Percentiles rank a stretch among this genome's conserved stretches.
These are phyloP conservation scores for Sebastes nivosus DNA, from an alignment of 2,797 vertebrate species.

Conservation along the genomic window DNA sequence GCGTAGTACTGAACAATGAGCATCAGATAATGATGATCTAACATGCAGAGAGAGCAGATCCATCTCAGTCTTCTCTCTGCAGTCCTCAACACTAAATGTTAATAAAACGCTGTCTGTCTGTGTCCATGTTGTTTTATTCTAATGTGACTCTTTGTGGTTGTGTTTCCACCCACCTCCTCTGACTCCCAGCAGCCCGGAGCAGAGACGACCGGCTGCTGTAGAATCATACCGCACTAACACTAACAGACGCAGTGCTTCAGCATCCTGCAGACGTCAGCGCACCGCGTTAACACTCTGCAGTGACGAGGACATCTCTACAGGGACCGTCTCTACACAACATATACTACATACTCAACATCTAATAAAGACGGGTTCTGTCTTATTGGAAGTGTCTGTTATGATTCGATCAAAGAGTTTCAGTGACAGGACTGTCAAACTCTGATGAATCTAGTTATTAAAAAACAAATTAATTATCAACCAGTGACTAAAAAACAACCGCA, in stretches of 20 bases:
- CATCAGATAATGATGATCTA: background rate
- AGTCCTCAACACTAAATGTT: background rate
- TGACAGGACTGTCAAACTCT: background rate
- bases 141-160: background rate
- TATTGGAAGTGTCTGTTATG: background rate
- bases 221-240: background rate
- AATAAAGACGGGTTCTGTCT: background rate
- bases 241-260: background rate
- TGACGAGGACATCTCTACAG: background rate
- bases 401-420: background rate
- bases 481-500: background rate
- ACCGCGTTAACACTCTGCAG: background rate
- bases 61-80: background rate
- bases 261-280: background rate
- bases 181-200: background rate
- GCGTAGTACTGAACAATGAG: no score
- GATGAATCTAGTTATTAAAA: background rate
- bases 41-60: background rate
- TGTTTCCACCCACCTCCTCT: conserved; percentile 1
- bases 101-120: background rate
- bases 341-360: background rate
- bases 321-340: no score
- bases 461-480: no score
- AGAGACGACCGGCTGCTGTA: background rate
- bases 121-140: background rate